Evolutionary conservation across 2,797 vertebrate genomes (phyloP).

Genomic region (Vultur gryphus): DNA sequence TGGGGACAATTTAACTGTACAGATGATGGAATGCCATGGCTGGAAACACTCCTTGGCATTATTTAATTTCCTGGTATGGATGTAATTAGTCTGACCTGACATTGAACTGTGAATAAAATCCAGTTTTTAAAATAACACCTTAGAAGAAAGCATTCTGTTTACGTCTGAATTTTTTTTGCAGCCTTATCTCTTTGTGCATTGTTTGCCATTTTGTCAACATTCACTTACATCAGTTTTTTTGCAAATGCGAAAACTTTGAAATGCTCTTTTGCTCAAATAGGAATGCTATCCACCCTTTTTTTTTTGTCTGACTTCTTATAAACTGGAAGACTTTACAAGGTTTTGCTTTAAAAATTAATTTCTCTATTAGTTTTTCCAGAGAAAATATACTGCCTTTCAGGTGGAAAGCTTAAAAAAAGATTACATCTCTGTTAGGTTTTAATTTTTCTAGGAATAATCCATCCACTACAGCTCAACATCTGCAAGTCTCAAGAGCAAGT

Average conservation of each 20-base stretch:
- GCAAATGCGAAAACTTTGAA: neutral
- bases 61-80: neutral
- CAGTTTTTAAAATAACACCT: neutral
- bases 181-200: neutral
- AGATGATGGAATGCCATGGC: neutral
- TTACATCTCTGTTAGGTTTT: neutral
- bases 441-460: conserved; percentile 15
- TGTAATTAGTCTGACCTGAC: neutral
- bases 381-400: neutral
- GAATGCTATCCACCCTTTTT: neutral
- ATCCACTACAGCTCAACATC: neutral
- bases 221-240: neutral
- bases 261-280: neutral
- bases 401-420: neutral
- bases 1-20: neutral
- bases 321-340: neutral
- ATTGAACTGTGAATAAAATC: neutral
- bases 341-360: conserved; percentile 1
- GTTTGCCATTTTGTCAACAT: neutral
- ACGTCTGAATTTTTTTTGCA: neutral
- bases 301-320: neutral
- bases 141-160: neutral
- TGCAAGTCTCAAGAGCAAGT: neutral
- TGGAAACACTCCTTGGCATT: neutral
- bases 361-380: neutral